Evolutionary conservation across 2,797 vertebrate species (phyloP).

Genomic region (Garrulus glandarius): DNA sequence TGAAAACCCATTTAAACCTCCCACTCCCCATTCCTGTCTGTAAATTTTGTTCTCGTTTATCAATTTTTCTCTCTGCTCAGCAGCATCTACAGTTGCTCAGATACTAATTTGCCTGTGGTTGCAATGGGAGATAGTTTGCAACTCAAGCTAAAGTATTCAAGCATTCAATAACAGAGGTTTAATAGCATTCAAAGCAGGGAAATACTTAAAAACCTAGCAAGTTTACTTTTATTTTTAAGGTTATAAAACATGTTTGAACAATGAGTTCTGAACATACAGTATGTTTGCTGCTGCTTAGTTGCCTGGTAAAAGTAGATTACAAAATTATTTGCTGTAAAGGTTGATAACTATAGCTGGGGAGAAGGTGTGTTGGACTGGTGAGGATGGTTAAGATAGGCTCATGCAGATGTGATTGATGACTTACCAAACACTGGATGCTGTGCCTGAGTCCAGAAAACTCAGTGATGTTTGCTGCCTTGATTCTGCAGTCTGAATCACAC

Average conservation of each 20-base stretch:
- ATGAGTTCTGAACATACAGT: slow-evolving; percentile 36
- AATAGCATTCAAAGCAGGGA: slow-evolving; percentile 24
- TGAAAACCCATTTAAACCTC: background rate
- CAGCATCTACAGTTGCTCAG: background rate
- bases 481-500: background rate
- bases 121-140: background rate
- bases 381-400: background rate
- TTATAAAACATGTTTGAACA: slow-evolving; percentile 58
- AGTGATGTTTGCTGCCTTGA: background rate
- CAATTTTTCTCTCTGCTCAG: background rate
- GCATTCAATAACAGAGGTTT: background rate
- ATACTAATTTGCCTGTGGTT: background rate
- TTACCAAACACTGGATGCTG: background rate
- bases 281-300: slow-evolving; percentile 48
- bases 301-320: slow-evolving; percentile 47
- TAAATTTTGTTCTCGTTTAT: background rate
- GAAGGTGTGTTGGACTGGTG: background rate
- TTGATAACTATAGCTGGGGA: slow-evolving; percentile 2
- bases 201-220: slow-evolving; percentile 30
- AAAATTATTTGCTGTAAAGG: slow-evolving; percentile 40
- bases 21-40: background rate
- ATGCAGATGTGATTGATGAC: background rate
- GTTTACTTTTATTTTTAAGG: slow-evolving; percentile 17
- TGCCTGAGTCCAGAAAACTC: background rate
- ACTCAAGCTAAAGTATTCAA: background rate